Evolutionary conservation across 2,888 invertebrate genomes (phyloP), one percentile per base, ranked within the genome.

Genomic region (Odontocolon sp.): DNA sequence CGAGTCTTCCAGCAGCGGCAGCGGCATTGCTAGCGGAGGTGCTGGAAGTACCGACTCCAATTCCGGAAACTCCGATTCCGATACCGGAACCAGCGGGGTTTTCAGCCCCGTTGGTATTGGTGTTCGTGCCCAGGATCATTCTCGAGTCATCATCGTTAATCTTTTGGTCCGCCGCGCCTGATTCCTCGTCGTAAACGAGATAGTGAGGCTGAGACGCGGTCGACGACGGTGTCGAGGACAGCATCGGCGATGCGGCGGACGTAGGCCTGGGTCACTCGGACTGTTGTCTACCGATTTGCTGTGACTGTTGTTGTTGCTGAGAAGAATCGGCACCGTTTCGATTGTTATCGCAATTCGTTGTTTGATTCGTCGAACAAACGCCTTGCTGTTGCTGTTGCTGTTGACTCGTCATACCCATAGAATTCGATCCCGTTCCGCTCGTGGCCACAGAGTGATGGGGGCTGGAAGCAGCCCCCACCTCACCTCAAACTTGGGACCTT

Each of bases 381-480:
- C 9, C 57, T 54, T 63, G 70, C 50, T 71, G 74, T 77, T 57
- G 77, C 47, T 77, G 68, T 31, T 73, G 61, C 40, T 78, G 77
- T 26, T 79, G 80, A 40, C 38, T 57, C 40, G 68, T 36, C 57
- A 77, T 77, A 0, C 63, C 78, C 52, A 67, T 80, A 47, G 81
- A 70, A 14, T 72, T 74, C 77, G 84, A 26, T 14, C 50, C 68
- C 14, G 66, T 42, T 36, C 42, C n/a, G 11, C 52, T 70, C 0
- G 77, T 64, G 61, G 77, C 77, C 18, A 67, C 80, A 61, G 77
- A 77, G 74, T 86, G 88, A 76, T 87, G 89, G 89, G 89, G 89
- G 90, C 90, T 89, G 81, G 88, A 81, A 1, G 88, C 87, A 88
- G 89, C 89, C 90, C 90, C 90, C 90, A 87, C 87, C 83, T 89